phyloP scores from a whole-genome alignment of 1,140 invertebrate species.

The Zaprionus lachaisei region DNA sequence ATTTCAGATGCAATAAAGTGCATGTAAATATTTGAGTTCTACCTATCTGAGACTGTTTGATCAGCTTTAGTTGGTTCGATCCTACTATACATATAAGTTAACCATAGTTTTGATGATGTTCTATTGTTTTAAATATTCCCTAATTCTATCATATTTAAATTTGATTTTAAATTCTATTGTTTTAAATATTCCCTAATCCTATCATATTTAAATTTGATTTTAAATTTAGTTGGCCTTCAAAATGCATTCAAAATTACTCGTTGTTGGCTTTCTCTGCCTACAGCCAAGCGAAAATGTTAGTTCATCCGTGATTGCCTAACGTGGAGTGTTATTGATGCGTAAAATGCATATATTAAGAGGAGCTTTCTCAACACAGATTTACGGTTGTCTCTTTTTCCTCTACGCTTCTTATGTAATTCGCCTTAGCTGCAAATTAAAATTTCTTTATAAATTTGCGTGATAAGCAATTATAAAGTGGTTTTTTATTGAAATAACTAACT shows the following conservation, averaged over 20 bases:
- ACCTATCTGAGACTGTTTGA: not conserved
- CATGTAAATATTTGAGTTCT: conserved; percentile 62
- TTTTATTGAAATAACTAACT: not conserved
- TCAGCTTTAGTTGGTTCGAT: not conserved
- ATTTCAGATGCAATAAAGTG: conserved; percentile 57
- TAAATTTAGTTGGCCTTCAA: not conserved
- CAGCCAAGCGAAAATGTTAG: conserved; percentile 27
- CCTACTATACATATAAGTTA: no score
- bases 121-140: not conserved
- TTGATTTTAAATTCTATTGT: not conserved
- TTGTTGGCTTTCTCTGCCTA: conserved; percentile 56
- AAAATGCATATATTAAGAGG: conserved; percentile 5
- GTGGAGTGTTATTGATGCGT: conserved; percentile 55
- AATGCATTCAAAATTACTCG: not conserved
- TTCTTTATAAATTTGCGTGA: not conserved
- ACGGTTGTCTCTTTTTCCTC: conserved; percentile 1
- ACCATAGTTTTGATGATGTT: not conserved
- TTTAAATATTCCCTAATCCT: not conserved
- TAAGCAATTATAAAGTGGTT: conserved; percentile 3
- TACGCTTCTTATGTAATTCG: not conserved
- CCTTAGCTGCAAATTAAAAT: conserved; percentile 4
- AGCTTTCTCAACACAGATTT: not conserved
- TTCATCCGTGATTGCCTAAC: conserved; percentile 28
- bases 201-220: not conserved
- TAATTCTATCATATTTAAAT: not conserved